Percentiles rank a stretch among this genome's conserved stretches.
phyloP scores from a whole-genome alignment of 2,888 invertebrate species.

The Nemoura dubitans region DNA sequence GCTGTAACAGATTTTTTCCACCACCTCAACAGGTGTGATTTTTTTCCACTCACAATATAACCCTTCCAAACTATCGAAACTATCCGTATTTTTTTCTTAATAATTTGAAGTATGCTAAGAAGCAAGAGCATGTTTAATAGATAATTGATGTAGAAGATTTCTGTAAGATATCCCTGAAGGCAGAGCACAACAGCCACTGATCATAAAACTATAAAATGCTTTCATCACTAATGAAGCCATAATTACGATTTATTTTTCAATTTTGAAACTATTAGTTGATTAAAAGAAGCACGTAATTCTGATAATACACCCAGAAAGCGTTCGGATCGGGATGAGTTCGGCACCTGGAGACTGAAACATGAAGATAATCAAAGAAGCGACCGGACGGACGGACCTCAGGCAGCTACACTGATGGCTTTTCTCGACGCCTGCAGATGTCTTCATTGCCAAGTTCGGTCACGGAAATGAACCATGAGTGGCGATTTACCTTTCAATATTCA shows the following conservation, averaged over 20 bases:
- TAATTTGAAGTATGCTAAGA: neutral
- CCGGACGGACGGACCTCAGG: too few relatives aligned
- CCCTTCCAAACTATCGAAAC: neutral
- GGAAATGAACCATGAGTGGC: neutral
- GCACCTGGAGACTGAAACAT: neutral
- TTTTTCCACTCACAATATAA: neutral
- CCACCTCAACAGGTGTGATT: too few relatives aligned
- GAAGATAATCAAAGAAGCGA: neutral
- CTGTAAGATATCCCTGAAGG: neutral
- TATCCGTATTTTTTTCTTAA: neutral
- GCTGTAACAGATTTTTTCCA: too few relatives aligned
- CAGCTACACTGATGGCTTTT: neutral
- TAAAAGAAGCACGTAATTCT: neutral
- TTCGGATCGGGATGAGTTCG: neutral
- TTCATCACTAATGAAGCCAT: conserved; percentile 12
- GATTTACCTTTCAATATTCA: neutral
- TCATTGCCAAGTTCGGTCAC: neutral
- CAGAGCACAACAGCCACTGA: neutral
- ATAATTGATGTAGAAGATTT: neutral
- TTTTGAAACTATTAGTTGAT: neutral
- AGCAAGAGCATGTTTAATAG: neutral
- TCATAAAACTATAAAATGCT: conserved; percentile 7
- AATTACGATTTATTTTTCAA: conserved; percentile 9
- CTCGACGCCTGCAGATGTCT: conserved; percentile 1
- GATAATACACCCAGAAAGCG: neutral